Base-by-base conservation (phyloP, 2,113 vertebrate species). In the Orthonyx spaldingii region DNA sequence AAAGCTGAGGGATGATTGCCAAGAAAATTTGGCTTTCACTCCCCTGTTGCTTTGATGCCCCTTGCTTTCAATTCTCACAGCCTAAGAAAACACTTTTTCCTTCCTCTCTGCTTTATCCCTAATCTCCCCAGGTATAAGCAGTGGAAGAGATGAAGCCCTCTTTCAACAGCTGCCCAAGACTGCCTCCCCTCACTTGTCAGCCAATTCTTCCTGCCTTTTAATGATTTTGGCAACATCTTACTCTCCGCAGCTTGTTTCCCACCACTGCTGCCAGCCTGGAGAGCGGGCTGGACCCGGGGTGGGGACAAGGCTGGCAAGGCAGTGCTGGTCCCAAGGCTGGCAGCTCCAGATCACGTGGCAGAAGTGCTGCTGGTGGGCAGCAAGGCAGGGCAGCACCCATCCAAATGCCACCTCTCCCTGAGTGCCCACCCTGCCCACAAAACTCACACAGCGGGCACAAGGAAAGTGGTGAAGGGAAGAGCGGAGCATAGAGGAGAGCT, bases 11-110 rank as follows among this genome's bases (percentile, higher is more conserved):
- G 72, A 84, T 84, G 84, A 72, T 89, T 92, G 94, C 96, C 94
- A 97, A 94, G 69, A 94, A 95, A 87, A 96, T 87, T 87, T 97
- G 95, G 94, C 94, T 96, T 80, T 95, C 35, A 0, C 12, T 94
- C 28, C 42, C n/a, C 57, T 79, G 52, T 90, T 96, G 85, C 92
- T 97, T 94, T 95, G 93, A 95, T 94, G 83, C 60, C 72, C 68
- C 64, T 93, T 23, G 17, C 47, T 94, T 96, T 92, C 59, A 64
- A 63, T 90, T 84, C 78, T 87, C 78, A 79, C 49, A 91, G 84
- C 57, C 49, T 76, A 87, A 86, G 92, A 91, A 96, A 91, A 80
- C 33, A 77, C 39, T 91, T 94, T 68, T 82, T 24, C 66, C 72
- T 56, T 91, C 47, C 59, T 65, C 70, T 65, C 32, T 92, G 53